Evolutionary conservation across 2,888 invertebrate genomes (phyloP).

Genomic region (Octonoba sinensis): DNA sequence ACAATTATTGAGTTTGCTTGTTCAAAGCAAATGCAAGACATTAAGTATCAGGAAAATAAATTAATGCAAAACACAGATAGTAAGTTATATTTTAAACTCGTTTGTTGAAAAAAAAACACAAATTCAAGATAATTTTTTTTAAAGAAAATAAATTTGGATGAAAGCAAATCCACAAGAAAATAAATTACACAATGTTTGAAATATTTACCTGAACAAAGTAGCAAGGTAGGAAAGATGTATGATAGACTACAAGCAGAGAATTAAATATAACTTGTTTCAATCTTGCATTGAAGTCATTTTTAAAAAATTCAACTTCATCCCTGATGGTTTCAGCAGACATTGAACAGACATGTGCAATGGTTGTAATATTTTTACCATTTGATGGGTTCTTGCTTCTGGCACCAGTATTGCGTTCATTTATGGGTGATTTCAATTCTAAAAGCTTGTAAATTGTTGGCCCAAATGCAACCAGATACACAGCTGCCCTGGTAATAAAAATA

Average conservation of each 20-base stretch:
- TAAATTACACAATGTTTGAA: background rate
- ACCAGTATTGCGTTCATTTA: constrained; percentile 18
- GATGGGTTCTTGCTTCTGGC: constrained; percentile 6
- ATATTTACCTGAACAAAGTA: constrained; percentile 85
- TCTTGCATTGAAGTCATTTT: constrained; percentile 88
- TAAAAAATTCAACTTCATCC: constrained; percentile 86
- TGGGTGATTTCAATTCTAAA: constrained; percentile 75
- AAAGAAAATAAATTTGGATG: too few species aligned
- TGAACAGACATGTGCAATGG: constrained; percentile 71
- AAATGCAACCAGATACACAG: constrained; percentile 84
- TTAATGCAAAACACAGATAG: too few species aligned
- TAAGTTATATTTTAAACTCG: too few species aligned
- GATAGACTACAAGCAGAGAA: constrained; percentile 87
- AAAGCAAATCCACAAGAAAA: too few species aligned
- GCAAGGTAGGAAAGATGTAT: constrained; percentile 89
- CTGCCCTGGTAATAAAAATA: constrained; percentile 17
- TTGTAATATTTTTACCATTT: constrained; percentile 9
- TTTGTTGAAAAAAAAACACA: too few species aligned
- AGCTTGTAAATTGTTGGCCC: constrained; percentile 84
- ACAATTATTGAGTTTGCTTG: too few species aligned
- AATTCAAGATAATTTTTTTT: too few species aligned
- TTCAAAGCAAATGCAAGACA: too few species aligned
- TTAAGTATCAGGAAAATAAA: too few species aligned
- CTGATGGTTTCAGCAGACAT: constrained; percentile 74
- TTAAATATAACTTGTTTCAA: constrained; percentile 90